A percentile compares a stretch with the other conserved stretches of the same genome.
These are phyloP conservation scores for Actinia equina DNA, from an alignment of 64 coral and sea anemone species.

Conservation along the genomic window DNA sequence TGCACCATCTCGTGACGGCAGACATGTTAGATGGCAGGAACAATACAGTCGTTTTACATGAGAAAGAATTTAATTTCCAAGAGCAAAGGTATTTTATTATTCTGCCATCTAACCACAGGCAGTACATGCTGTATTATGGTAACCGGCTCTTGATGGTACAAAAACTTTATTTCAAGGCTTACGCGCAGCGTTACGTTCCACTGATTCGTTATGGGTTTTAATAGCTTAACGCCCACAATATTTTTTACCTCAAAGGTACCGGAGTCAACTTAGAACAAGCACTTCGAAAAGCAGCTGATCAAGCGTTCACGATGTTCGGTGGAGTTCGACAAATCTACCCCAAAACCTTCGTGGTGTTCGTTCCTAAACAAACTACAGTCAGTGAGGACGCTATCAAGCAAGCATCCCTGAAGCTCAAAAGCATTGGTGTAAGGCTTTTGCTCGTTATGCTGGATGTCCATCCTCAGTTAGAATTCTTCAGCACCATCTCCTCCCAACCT, in stretches of 20 bases:
- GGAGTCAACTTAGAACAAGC: constrained; percentile 25
- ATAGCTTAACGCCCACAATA: background rate
- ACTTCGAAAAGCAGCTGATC: constrained; percentile 16
- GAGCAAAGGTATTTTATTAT: too few species aligned
- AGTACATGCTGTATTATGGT: too few species aligned
- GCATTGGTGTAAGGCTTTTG: constrained; percentile 41
- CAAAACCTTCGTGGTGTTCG: constrained; percentile 44
- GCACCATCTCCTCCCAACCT: constrained; percentile 36
- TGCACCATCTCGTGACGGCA: too few species aligned
- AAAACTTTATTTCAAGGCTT: too few species aligned
- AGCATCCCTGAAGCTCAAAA: constrained; percentile 36
- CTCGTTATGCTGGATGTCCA: constrained; percentile 13
- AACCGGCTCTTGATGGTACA: too few species aligned
- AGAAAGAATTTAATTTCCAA: too few species aligned
- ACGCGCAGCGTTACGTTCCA: too few species aligned
- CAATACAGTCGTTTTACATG: too few species aligned
- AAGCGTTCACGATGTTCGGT: constrained; percentile 45
- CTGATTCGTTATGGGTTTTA: too few species aligned
- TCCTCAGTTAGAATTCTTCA: constrained; percentile 17
- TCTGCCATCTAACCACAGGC: too few species aligned
- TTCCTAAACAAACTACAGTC: constrained; percentile 29
- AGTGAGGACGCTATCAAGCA: background rate
- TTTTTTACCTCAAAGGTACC: background rate
- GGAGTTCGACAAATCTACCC: constrained; percentile 40
- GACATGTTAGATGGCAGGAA: too few species aligned